These are phyloP conservation scores for Eupithecia vulgata DNA, from an alignment of 2,888 invertebrate species.

Conservation along the genomic window DNA sequence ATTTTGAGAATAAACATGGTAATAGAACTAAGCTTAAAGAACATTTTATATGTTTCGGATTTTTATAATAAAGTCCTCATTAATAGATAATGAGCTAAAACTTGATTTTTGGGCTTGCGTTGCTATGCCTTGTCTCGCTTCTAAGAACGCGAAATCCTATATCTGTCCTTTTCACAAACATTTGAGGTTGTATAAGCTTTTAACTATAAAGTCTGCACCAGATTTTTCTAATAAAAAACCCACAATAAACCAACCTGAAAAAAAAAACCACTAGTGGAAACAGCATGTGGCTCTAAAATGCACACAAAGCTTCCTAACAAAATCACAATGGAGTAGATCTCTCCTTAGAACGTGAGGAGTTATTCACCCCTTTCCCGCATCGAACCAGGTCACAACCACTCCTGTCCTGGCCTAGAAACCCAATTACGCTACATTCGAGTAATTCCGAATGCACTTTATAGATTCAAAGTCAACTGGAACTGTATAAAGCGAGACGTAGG, in stretches of 20 bases:
- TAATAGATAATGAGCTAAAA: too few species aligned
- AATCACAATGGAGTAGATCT: constrained; percentile 7
- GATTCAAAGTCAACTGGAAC: neutral
- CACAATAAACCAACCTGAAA: neutral
- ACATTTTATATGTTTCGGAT: too few species aligned
- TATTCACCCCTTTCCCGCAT: constrained; percentile 25
- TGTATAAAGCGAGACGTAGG: neutral
- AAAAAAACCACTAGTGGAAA: neutral
- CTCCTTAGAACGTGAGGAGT: constrained; percentile 18
- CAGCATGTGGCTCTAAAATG: neutral
- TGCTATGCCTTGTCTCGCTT: too few species aligned
- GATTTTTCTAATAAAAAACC: neutral
- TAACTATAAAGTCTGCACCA: neutral
- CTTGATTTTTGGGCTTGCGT: too few species aligned
- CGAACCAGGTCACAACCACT: constrained; percentile 34
- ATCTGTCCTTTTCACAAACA: too few species aligned
- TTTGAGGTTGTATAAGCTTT: too few species aligned
- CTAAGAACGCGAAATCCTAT: too few species aligned
- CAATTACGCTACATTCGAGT: constrained; percentile 30
- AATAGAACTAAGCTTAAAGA: too few species aligned
- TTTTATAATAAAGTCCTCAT: too few species aligned
- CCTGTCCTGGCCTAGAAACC: constrained; percentile 33
- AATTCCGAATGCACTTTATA: constrained; percentile 27
- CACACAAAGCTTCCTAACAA: neutral
- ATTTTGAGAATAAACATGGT: too few species aligned